These are phyloP conservation scores for Habroteleia sp. DNA, from an alignment of 2,888 invertebrate species.

Conservation along the genomic window DNA sequence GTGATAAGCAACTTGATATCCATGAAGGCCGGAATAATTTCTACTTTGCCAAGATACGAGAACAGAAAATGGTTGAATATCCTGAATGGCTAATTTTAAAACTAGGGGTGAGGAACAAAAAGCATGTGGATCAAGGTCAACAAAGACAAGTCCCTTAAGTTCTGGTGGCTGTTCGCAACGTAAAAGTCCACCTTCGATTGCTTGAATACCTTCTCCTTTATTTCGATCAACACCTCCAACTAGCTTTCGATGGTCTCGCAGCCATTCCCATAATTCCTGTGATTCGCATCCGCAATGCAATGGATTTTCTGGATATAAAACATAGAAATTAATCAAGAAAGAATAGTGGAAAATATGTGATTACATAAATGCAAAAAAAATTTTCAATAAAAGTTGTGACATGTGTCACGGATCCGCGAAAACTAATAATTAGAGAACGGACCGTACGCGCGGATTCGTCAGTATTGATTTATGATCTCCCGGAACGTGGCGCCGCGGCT, in stretches of 20 bases:
- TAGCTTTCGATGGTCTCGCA: slow-evolving; percentile 92
- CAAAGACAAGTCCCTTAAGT: slow-evolving; percentile 88
- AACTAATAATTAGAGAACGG: too few relatives aligned
- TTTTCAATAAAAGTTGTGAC: too few relatives aligned
- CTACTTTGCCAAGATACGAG: slow-evolving; percentile 94
- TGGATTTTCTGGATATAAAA: slow-evolving; percentile 88
- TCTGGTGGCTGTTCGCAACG: slow-evolving; percentile 92
- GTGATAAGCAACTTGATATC: slow-evolving; percentile 93
- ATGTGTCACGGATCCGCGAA: too few relatives aligned
- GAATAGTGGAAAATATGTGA: too few relatives aligned
- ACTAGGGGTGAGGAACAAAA: slow-evolving; percentile 93
- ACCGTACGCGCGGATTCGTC: too few relatives aligned
- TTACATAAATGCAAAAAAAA: too few relatives aligned
- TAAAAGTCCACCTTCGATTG: slow-evolving; percentile 80
- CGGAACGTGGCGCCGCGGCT: too few relatives aligned
- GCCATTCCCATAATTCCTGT: slow-evolving; percentile 95
- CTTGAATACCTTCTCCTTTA: slow-evolving; percentile 71
- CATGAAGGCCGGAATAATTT: slow-evolving; percentile 91
- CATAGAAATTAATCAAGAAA: too few relatives aligned
- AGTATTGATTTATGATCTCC: too few relatives aligned
- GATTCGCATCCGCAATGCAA: slow-evolving; percentile 94
- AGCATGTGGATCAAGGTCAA: slow-evolving; percentile 89
- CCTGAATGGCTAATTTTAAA: slow-evolving; percentile 91
- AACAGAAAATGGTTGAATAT: slow-evolving; percentile 92
- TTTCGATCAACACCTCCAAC: slow-evolving; percentile 84